Evolutionary conservation across 2,113 vertebrate species (phyloP).

Genomic region (Tachycineta bicolor): DNA sequence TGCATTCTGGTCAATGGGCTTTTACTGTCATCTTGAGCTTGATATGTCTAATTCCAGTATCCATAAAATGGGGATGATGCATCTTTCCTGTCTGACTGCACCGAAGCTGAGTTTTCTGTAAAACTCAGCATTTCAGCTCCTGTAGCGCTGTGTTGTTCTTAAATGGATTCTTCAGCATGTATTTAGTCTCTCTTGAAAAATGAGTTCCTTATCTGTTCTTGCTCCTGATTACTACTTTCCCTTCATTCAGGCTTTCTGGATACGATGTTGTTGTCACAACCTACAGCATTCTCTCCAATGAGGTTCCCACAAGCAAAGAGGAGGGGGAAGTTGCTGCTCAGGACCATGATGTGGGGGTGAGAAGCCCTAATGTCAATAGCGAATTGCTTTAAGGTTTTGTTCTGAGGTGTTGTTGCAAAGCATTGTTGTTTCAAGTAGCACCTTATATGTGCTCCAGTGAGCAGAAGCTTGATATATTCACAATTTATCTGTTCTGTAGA

Average conservation of each 20-base stretch:
- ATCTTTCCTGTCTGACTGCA: not conserved
- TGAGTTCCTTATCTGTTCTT: not conserved
- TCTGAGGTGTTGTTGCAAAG: not conserved
- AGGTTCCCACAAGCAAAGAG: slow-evolving; percentile 84
- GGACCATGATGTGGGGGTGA: slow-evolving; percentile 73
- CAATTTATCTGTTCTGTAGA: not conserved
- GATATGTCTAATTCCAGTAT: not conserved
- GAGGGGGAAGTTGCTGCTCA: slow-evolving; percentile 70
- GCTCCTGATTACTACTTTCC: not conserved
- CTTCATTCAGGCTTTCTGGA: slow-evolving; percentile 79
- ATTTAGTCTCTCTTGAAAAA: not conserved
- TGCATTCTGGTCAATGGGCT: not conserved
- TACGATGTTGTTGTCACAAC: slow-evolving; percentile 94
- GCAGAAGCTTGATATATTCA: not conserved
- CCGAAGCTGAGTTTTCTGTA: not conserved
- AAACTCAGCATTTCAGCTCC: not conserved
- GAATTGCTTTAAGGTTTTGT: not conserved
- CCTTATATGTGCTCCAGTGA: not conserved
- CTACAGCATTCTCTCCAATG: slow-evolving; percentile 89
- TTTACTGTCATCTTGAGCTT: not conserved
- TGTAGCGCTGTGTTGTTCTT: not conserved
- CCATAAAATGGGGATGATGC: not conserved
- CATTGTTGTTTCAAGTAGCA: not conserved
- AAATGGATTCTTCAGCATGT: not conserved
- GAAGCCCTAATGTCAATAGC: not conserved